A percentile compares a stretch with the other conserved stretches of the same genome.
Evolutionary conservation across 2,797 vertebrate species (phyloP).

Genomic region (Lacerta viridis): DNA sequence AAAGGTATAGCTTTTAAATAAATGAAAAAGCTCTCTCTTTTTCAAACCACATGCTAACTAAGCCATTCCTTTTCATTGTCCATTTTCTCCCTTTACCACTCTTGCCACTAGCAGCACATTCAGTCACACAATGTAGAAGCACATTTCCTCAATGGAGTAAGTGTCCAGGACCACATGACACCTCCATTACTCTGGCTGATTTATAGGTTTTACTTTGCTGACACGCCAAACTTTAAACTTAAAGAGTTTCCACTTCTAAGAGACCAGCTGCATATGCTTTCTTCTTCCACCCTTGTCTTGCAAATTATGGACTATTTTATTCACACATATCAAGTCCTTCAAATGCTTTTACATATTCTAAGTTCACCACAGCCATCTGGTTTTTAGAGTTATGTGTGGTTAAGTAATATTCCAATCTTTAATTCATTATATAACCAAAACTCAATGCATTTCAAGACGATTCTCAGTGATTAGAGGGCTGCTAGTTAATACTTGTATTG

Average conservation of each 20-base stretch:
- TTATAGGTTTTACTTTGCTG: background rate
- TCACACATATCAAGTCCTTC: background rate
- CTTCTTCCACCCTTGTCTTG: conserved; percentile 9
- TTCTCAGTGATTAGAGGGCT: background rate
- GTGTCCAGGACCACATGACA: conserved; percentile 34
- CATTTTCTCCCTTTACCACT: background rate
- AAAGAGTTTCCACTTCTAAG: background rate
- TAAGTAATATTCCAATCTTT: background rate
- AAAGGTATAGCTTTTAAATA: background rate
- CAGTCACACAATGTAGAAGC: conserved; percentile 13
- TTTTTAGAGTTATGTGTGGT: conserved; percentile 5
- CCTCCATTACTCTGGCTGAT: conserved; percentile 34
- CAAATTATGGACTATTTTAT: background rate
- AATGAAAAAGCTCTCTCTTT: background rate
- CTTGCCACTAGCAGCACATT: conserved; percentile 23
- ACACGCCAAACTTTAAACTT: background rate
- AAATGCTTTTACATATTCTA: conserved; percentile 6
- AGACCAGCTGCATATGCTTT: background rate
- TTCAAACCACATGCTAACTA: background rate
- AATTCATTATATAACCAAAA: background rate
- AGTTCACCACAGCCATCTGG: background rate
- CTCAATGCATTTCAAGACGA: background rate
- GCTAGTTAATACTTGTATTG: background rate
- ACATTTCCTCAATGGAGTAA: background rate
- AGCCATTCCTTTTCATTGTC: conserved; percentile 29